Conservation (phyloP, 2,113 vertebrate genomes). For the Monopterus albus region DNA sequence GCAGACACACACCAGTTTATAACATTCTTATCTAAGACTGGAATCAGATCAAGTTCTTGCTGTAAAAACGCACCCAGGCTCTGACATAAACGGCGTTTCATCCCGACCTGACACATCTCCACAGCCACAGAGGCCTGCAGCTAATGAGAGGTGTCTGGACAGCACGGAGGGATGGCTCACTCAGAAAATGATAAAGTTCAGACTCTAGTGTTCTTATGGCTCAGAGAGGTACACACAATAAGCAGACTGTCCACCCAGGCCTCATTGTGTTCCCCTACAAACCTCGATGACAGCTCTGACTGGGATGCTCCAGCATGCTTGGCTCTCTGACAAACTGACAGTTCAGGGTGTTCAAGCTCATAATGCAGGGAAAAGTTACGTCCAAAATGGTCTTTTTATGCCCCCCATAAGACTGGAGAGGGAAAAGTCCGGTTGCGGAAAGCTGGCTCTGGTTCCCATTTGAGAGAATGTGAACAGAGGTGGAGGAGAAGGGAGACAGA, state of each 20-base stretch:
- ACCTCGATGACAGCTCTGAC: too few relatives aligned
- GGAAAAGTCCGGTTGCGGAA: conserved; percentile 52
- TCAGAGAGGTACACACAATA: conserved; percentile 54
- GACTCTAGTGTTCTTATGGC: conserved; percentile 54
- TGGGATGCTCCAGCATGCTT: conserved; percentile 27
- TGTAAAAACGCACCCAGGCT: conserved; percentile 25
- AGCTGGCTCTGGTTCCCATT: conserved; percentile 56
- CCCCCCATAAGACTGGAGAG: conserved; percentile 34
- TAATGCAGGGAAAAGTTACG: conserved; percentile 34
- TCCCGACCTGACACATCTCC: conserved; percentile 47
- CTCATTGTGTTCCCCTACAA: conserved; percentile 37
- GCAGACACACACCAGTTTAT: not conserved
- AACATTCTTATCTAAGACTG: too few relatives aligned
- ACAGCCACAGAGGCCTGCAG: conserved; percentile 61
- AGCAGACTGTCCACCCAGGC: conserved; percentile 57
- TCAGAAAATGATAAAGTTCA: conserved; percentile 48
- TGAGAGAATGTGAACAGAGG: conserved; percentile 37
- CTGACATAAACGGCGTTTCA: conserved; percentile 12
- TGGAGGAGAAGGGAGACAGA: conserved; percentile 52
- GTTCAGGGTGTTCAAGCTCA: conserved; percentile 42
- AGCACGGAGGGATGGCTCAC: conserved; percentile 43
- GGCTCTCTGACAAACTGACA: conserved; percentile 53
- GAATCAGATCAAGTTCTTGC: not conserved
- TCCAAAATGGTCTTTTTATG: conserved; percentile 56
- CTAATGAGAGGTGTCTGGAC: conserved; percentile 62